Conservation (phyloP, 2,888 invertebrate species). For the Idaea biselata region DNA sequence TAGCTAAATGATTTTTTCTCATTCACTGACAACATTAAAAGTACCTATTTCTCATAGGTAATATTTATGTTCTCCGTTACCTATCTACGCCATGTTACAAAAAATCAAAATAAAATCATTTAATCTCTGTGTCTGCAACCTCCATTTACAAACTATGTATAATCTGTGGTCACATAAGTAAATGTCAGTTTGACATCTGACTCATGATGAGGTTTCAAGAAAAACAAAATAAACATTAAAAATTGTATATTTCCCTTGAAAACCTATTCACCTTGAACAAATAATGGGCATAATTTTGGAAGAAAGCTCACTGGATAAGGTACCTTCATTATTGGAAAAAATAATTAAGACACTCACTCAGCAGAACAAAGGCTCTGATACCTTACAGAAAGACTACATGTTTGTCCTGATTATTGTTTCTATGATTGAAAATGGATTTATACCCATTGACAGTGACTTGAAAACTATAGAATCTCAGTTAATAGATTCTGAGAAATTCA, state of each 20-base stretch:
- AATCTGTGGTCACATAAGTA: not conserved
- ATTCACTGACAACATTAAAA: too few species aligned
- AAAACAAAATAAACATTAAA: not conserved
- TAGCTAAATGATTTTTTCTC: too few species aligned
- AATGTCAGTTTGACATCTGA: slow-evolving; percentile 1
- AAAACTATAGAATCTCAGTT: slow-evolving; percentile 33
- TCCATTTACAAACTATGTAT: not conserved
- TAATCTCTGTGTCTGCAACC: not conserved
- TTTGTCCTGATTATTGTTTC: slow-evolving; percentile 56
- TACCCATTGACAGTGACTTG: slow-evolving; percentile 38
- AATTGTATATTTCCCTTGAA: not conserved
- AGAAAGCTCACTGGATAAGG: slow-evolving; percentile 57
- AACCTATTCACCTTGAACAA: not conserved
- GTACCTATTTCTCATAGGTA: too few species aligned
- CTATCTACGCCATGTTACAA: not conserved
- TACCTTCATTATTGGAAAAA: slow-evolving; percentile 49
- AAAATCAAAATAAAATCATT: not conserved
- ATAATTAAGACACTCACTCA: slow-evolving; percentile 43
- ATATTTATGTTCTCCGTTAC: too few species aligned
- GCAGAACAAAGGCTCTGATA: slow-evolving; percentile 44
- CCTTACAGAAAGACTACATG: slow-evolving; percentile 60
- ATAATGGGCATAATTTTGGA: slow-evolving; percentile 51
- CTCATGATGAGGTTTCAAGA: not conserved
- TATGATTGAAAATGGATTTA: slow-evolving; percentile 66
- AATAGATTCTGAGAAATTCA: slow-evolving; percentile 41